Percentiles rank a stretch among this genome's conserved stretches.
Evolutionary conservation across 2,888 invertebrate genomes (phyloP).

Genomic region (Macrosiphum euphorbiae): DNA sequence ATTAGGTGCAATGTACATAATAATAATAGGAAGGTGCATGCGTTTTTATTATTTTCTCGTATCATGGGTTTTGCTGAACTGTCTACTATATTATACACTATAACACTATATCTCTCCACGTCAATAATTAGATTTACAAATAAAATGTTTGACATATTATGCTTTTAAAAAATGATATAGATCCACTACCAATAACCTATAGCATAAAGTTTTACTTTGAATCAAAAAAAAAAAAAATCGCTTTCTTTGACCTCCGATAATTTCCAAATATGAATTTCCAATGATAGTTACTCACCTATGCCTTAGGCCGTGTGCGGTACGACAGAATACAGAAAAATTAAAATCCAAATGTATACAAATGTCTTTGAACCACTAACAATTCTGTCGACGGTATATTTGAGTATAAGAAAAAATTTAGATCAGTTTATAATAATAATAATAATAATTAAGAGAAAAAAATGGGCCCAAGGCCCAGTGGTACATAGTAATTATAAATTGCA

Average conservation of each 20-base stretch:
- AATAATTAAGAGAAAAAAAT: no score
- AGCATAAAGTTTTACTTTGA: neutral
- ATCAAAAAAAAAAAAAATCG: neutral
- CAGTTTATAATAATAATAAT: neutral
- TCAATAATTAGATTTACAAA: neutral
- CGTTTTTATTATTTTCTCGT: neutral
- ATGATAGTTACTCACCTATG: neutral
- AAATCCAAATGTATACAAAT: neutral
- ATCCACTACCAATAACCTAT: neutral
- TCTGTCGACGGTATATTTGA: neutral
- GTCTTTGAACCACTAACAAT: neutral
- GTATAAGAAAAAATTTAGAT: neutral
- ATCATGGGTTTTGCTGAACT: neutral
- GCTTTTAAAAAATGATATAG: neutral
- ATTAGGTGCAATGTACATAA: neutral
- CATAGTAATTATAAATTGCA: no score
- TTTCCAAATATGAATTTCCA: neutral
- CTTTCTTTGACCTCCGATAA: neutral
- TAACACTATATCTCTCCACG: neutral
- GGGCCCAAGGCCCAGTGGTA: no score
- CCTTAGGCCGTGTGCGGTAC: neutral
- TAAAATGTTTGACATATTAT: neutral
- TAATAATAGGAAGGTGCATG: neutral
- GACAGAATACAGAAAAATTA: neutral
- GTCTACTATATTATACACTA: neutral